phyloP scores from a whole-genome alignment of 2,797 vertebrate species.

The Hemibagrus guttatus region DNA sequence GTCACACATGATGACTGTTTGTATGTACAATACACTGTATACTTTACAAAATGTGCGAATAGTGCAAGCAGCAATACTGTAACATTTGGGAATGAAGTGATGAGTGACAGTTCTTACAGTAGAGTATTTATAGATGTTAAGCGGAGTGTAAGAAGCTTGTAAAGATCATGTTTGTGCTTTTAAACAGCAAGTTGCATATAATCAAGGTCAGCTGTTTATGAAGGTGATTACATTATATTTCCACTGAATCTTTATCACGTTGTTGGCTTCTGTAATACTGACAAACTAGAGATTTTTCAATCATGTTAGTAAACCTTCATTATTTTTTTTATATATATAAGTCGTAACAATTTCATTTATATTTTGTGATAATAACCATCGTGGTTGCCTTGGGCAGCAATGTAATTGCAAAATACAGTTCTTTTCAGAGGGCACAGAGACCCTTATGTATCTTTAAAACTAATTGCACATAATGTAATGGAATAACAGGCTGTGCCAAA shows the following conservation, averaged over 20 bases:
- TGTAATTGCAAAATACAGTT: neutral
- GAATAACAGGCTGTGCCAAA: neutral
- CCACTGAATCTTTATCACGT: neutral
- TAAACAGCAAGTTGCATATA: too few relatives aligned
- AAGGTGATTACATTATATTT: neutral
- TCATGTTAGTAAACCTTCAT: neutral
- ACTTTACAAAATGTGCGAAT: too few relatives aligned
- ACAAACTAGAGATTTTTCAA: neutral
- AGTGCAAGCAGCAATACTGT: too few relatives aligned
- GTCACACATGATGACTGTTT: too few relatives aligned
- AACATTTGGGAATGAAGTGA: too few relatives aligned
- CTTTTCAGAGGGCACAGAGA: neutral
- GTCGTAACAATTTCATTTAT: neutral
- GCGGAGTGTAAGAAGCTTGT: too few relatives aligned
- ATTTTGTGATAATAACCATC: neutral
- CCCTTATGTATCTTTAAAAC: neutral
- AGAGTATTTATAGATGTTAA: too few relatives aligned
- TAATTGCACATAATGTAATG: neutral
- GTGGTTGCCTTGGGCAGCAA: neutral
- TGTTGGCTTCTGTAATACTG: neutral
- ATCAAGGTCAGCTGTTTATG: too few relatives aligned
- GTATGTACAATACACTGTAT: too few relatives aligned
- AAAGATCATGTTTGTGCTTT: too few relatives aligned
- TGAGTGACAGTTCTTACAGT: too few relatives aligned
- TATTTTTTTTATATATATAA: neutral